Evolutionary conservation across 30 jellyfish, hydroid and myxozoan genomes (phyloP).

Genomic region (Catostylus mosaicus): DNA sequence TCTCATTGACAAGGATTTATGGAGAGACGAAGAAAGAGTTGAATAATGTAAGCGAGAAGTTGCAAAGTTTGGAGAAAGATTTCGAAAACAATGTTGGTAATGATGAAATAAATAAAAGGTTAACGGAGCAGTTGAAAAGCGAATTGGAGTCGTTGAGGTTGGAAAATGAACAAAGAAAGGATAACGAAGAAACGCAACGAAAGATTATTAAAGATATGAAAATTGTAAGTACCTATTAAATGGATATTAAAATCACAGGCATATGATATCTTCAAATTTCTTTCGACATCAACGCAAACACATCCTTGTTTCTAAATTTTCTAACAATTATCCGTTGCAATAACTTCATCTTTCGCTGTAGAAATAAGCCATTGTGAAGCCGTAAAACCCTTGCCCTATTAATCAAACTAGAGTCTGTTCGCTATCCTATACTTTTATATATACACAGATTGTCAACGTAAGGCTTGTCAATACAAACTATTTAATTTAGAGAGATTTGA

Average conservation of each 20-base stretch:
- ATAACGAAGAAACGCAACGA: slow-evolving; percentile 44
- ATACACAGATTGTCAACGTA: too few relatives aligned
- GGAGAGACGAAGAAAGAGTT: slow-evolving; percentile 54
- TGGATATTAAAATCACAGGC: background rate
- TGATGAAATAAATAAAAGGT: slow-evolving; percentile 5
- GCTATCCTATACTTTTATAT: too few relatives aligned
- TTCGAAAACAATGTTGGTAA: slow-evolving; percentile 14
- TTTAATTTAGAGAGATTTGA: too few relatives aligned
- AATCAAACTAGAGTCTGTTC: too few relatives aligned
- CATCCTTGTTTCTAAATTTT: too few relatives aligned
- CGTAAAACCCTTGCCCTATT: too few relatives aligned
- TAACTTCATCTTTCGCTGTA: too few relatives aligned
- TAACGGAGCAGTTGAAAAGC: slow-evolving; percentile 30
- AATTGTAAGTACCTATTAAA: slow-evolving; percentile 12
- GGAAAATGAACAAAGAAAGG: slow-evolving; percentile 39
- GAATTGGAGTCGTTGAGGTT: slow-evolving; percentile 28
- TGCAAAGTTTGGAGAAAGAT: slow-evolving; percentile 20
- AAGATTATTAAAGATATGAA: slow-evolving; percentile 45
- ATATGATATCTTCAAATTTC: too few relatives aligned
- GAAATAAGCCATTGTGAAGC: too few relatives aligned
- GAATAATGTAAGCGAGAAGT: slow-evolving; percentile 8
- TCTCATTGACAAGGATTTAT: slow-evolving; percentile 35
- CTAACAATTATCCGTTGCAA: too few relatives aligned
- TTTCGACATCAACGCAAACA: too few relatives aligned
- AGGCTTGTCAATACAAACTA: too few relatives aligned